These are phyloP conservation scores for Megalonaias nervosa DNA, from an alignment of 1,140 invertebrate species.

Conservation along the genomic window DNA sequence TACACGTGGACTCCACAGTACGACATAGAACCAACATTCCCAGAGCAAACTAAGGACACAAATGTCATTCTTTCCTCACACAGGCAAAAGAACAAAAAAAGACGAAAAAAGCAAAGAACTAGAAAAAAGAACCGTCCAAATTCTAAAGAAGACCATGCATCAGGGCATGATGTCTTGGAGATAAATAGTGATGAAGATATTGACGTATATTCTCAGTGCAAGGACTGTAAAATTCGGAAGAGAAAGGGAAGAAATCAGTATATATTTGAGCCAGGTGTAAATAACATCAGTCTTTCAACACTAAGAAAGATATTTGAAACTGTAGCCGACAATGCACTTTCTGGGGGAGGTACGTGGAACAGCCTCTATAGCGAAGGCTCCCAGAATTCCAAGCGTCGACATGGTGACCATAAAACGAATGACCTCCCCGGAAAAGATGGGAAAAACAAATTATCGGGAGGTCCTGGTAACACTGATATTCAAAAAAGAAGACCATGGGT, in stretches of 20 bases:
- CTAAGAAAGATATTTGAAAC: slow-evolving; percentile 33
- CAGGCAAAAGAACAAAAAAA: slow-evolving; percentile 17
- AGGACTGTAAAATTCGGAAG: slow-evolving; percentile 31
- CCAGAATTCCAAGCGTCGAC: too few species aligned
- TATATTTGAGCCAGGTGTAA: not conserved
- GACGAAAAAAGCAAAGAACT: slow-evolving; percentile 20
- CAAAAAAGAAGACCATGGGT: too few species aligned
- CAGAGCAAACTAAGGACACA: slow-evolving; percentile 15
- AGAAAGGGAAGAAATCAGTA: slow-evolving; percentile 25
- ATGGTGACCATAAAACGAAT: too few species aligned
- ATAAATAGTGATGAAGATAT: slow-evolving; percentile 9
- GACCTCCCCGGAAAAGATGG: too few species aligned
- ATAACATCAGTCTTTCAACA: slow-evolving; percentile 18
- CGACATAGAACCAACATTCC: too few species aligned
- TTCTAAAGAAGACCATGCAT: not conserved
- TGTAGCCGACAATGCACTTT: slow-evolving; percentile 34
- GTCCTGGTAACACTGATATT: too few species aligned
- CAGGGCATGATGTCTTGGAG: slow-evolving; percentile 11
- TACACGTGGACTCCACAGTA: too few species aligned
- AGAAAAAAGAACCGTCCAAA: slow-evolving; percentile 13
- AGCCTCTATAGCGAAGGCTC: not conserved
- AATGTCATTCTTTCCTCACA: slow-evolving; percentile 16
- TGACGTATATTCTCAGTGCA: slow-evolving; percentile 19
- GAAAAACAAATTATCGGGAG: too few species aligned
- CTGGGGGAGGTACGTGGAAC: slow-evolving; percentile 25